Conservation (phyloP, 2,888 invertebrate genomes). For the Drosophila subquinaria region DNA sequence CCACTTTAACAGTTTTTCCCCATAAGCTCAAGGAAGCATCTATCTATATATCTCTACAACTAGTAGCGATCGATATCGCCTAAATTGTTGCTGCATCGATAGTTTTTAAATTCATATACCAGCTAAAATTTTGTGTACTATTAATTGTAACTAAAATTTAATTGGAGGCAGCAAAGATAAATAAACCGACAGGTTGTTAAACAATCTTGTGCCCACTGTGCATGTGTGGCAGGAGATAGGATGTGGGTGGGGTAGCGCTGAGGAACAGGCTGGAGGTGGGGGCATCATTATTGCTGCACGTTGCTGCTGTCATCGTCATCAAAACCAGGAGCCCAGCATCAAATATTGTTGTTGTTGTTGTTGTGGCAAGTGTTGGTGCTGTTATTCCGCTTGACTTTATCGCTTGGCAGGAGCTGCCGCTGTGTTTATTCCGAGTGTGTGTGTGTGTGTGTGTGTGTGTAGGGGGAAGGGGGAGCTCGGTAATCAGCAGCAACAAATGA, state of each 20-base stretch:
- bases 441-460: not conserved
- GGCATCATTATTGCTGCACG: slow-evolving; percentile 61
- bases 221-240: not conserved
- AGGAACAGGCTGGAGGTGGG: slow-evolving; percentile 5
- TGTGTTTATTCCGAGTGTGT: slow-evolving; percentile 3
- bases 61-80: not conserved
- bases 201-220: slow-evolving; percentile 7
- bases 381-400: slow-evolving; percentile 72
- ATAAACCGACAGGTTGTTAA: too few relatives aligned
- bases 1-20: too few relatives aligned
- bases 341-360: slow-evolving; percentile 8
- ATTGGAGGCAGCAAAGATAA: too few relatives aligned
- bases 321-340: slow-evolving; percentile 53
- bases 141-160: too few relatives aligned
- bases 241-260: not conserved
- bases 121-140: too few relatives aligned
- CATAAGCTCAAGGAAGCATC: too few relatives aligned
- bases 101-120: too few relatives aligned
- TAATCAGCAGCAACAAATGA: slow-evolving; percentile 67
- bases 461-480: slow-evolving; percentile 11
- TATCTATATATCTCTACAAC: not conserved
- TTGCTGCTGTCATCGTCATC: slow-evolving; percentile 72
- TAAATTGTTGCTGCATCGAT: not conserved
- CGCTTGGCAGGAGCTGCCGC: slow-evolving; percentile 35
- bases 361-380: slow-evolving; percentile 60